Evolutionary conservation across 1,140 invertebrate species (phyloP), one percentile per base, ranked within the genome.

Genomic region (Pentalonia nigronervosa): DNA sequence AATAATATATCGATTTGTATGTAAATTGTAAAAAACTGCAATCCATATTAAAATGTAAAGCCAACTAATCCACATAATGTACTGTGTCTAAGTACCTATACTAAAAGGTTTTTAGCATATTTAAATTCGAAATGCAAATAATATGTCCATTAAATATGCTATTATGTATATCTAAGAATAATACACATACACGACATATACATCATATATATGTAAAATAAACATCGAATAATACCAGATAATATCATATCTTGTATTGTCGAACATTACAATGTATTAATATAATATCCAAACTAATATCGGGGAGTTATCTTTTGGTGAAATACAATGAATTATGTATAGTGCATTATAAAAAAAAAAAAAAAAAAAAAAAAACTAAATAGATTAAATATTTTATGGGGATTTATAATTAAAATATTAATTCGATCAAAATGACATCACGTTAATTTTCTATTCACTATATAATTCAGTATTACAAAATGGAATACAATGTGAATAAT

Each of bases 21-120:
- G 60, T 67, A 67, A 67, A 67, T 67, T 14, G 60, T 14, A 14
- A 67, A 60, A 67, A 30, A n/a, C 60, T 67, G 11, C 4, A 67
- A 67, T 67, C 23, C 60, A 67, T 67, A 14, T 67, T 67, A 67
- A 25, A 67, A 67, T 67, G 30, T 67, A 30, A 67, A 67, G 30
- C 60, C 60, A 67, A 67, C 30, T 67, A 30, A 50, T 11, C 30
- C 60, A 67, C 30, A 67, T n/a, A 67, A 30, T 67, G 60, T 60
- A 34, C 34, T 34, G 34, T 34, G 76, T n/a, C 76, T 81, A 81
- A 81, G 34, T 81, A 41, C 41, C 1, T 41, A 34, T 81, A n/a
- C 60, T 81, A 81, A 81, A 81, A 81, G 76, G 76, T 81, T 81
- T 81, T 81, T 81, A 81, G 34, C n/a, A 81, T 81, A 81, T 81